These are phyloP conservation scores for Melanerpes aurifrons DNA, from an alignment of 2,113 vertebrate genomes.

Conservation along the genomic window DNA sequence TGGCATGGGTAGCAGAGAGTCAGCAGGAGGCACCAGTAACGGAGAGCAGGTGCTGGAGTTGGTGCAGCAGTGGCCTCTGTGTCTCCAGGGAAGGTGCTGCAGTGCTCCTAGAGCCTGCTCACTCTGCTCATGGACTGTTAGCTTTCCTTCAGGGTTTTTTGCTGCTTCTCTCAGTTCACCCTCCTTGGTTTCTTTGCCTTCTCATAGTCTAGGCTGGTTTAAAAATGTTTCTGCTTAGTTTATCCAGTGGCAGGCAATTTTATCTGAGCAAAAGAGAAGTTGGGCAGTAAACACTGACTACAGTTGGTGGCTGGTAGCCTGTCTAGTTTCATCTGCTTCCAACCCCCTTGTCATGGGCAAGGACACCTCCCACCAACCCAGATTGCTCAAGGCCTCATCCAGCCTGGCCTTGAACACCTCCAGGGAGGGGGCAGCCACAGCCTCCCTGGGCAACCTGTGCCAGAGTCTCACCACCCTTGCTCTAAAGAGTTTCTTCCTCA, in stretches of 20 bases:
- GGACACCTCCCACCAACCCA: too few relatives aligned
- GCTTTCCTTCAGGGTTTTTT: background rate
- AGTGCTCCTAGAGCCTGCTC: background rate
- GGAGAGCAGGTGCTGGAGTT: constrained; percentile 13
- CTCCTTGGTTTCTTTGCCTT: background rate
- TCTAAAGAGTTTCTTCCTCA: too few relatives aligned
- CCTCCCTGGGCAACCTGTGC: too few relatives aligned
- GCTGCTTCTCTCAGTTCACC: background rate
- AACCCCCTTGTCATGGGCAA: too few relatives aligned
- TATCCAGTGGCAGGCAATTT: background rate
- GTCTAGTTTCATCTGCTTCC: too few relatives aligned
- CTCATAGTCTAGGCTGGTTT: background rate
- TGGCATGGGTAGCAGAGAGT: background rate
- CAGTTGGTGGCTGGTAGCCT: background rate
- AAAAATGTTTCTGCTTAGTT: background rate
- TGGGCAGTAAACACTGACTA: background rate
- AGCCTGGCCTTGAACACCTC: too few relatives aligned
- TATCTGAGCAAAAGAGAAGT: background rate
- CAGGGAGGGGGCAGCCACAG: too few relatives aligned
- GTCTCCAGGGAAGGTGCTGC: background rate
- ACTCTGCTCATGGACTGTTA: background rate
- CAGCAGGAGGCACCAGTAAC: background rate
- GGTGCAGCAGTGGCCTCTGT: background rate
- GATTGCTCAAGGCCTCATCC: too few relatives aligned
- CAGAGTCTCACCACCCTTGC: too few relatives aligned